These are phyloP conservation scores for Halictus quadricinctus DNA, from an alignment of 2,888 invertebrate genomes.

Conservation along the genomic window DNA sequence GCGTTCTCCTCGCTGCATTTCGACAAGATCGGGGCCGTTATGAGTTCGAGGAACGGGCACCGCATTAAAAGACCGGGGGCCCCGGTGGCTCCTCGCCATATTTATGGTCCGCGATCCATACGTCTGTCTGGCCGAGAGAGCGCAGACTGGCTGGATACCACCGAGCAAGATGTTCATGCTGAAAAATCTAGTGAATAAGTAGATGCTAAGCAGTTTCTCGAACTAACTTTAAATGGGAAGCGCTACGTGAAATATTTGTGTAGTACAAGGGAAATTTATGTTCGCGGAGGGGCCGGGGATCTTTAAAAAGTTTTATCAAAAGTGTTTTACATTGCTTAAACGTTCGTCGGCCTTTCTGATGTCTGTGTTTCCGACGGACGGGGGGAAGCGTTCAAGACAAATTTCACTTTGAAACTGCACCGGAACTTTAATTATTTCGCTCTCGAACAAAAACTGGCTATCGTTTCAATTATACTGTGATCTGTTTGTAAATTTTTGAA, in stretches of 20 bases:
- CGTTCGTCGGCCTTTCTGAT: slow-evolving; percentile 30
- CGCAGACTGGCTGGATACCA: slow-evolving; percentile 45
- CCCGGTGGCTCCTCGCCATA: slow-evolving; percentile 57
- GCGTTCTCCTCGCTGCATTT: slow-evolving; percentile 69
- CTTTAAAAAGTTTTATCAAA: slow-evolving; percentile 57
- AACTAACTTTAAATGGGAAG: slow-evolving; percentile 62
- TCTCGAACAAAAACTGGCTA: not conserved
- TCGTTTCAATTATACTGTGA: not conserved
- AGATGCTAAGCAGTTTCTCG: slow-evolving; percentile 67
- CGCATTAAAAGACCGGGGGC: slow-evolving; percentile 67
- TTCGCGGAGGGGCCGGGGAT: slow-evolving; percentile 25
- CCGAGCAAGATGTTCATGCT: slow-evolving; percentile 47
- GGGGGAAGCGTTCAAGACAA: not conserved
- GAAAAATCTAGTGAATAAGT: slow-evolving; percentile 68
- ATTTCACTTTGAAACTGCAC: slow-evolving; percentile 15
- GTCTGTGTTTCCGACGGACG: not conserved
- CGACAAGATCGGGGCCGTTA: slow-evolving; percentile 66
- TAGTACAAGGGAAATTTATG: slow-evolving; percentile 55
- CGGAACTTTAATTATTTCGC: slow-evolving; percentile 12
- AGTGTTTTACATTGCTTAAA: slow-evolving; percentile 53
- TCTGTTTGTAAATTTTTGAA: not conserved
- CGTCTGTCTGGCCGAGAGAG: slow-evolving; percentile 46
- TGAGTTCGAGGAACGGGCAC: slow-evolving; percentile 70
- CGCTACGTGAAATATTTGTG: slow-evolving; percentile 54
- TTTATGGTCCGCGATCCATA: slow-evolving; percentile 70